phyloP scores from a whole-genome alignment of 1,140 invertebrate species.

The Drosophila oshimai region DNA sequence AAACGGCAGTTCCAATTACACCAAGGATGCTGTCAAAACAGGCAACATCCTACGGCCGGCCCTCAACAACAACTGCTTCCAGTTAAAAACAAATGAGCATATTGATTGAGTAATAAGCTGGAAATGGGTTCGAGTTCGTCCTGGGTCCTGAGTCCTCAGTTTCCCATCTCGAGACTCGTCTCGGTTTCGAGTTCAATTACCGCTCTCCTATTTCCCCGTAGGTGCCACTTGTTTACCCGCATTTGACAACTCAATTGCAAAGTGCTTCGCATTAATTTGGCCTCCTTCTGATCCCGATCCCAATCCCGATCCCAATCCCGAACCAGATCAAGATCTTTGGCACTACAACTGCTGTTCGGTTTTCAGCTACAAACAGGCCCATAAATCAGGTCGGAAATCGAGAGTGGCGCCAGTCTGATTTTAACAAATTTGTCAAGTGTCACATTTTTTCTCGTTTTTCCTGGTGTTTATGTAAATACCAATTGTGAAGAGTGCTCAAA shows the following conservation, averaged over 20 bases:
- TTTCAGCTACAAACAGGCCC: slow-evolving; percentile 3
- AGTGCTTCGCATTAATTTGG: slow-evolving; percentile 61
- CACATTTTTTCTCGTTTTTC: slow-evolving; percentile 16
- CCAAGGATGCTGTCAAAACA: slow-evolving; percentile 68
- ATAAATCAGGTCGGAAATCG: slow-evolving; percentile 55
- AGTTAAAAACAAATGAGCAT: slow-evolving; percentile 65
- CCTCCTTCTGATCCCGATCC: slow-evolving; percentile 12
- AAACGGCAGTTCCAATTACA: slow-evolving; percentile 64
- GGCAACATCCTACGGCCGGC: slow-evolving; percentile 18
- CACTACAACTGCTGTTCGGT: slow-evolving; percentile 70
- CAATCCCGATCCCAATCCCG: slow-evolving; percentile 5
- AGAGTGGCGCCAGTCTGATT: slow-evolving; percentile 34
- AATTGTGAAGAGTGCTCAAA: neutral
- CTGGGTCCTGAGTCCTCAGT: neutral
- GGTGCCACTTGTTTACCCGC: slow-evolving; percentile 48
- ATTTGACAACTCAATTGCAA: slow-evolving; percentile 71
- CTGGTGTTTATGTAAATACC: slow-evolving; percentile 29
- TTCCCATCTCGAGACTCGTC: neutral
- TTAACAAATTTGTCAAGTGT: slow-evolving; percentile 24
- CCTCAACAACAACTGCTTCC: slow-evolving; percentile 34
- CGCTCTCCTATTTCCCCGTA: slow-evolving; percentile 22
- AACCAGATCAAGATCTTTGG: neutral
- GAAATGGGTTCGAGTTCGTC: slow-evolving; percentile 19
- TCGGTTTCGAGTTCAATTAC: slow-evolving; percentile 6
- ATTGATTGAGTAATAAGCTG: slow-evolving; percentile 71